Evolutionary conservation across 2,888 invertebrate genomes (phyloP), one percentile per base, ranked within the genome.

Genomic region (Nasonia oneida): DNA sequence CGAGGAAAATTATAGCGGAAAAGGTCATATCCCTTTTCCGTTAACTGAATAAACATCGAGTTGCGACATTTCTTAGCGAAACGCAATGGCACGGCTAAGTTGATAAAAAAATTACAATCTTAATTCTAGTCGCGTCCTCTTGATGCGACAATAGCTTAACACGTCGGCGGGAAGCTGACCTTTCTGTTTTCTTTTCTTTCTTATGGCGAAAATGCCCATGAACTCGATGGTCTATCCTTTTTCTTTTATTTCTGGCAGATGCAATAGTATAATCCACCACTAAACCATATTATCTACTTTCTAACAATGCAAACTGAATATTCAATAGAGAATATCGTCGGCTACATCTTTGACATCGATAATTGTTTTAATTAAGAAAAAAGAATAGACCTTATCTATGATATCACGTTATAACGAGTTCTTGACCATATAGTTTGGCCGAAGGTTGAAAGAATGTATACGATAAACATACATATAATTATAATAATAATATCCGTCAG

Each of bases 1-100:
- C 80, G 67, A 87, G 61, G 64, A 85, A 84, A 85, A 83, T 81
- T 78, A 70, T 71, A 83, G 61, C 23, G 53, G 33, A 47, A 39
- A 82, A 82, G 50, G 74, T 77, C 73, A 67, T 76, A 15, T 39
- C 78, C 70, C 74, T 76, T 71, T 37, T 47, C 42, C 39, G 23
- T 14, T 1, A 86, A 79, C 75, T 70, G 84, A 79, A 71, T 82
- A 61, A 82, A 83, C 57, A 73, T 81, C 57, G 79, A 87, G 71
- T 84, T 76, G 82, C 75, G 82, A 87, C 42, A 80, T 84, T 50
- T 53, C 80, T 80, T 83, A 78, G 81, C 81, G 81, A 87, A 85
- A 85, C 81, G 87, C 84, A 87, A 87, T 87, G 87, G 87, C 87
- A 87, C 87, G 86, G 87, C 87, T 86, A 82, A 86, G 75, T 87